Conservation (phyloP, 1,140 invertebrate genomes). For the Propsilocerus akamusi region DNA sequence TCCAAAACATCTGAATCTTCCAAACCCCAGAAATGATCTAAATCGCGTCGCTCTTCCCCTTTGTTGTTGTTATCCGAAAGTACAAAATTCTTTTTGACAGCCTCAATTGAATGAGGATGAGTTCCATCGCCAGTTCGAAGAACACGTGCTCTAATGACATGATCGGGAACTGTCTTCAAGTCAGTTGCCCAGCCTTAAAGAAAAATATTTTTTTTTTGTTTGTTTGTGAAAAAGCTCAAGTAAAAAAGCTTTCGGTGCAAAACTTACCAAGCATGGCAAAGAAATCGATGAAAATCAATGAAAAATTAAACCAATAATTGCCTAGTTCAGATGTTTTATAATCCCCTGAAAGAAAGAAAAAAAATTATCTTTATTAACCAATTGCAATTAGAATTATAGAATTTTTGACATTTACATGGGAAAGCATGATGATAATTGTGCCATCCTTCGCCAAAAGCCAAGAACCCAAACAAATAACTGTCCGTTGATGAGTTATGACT, state of each 20-base stretch:
- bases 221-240: too few species aligned
- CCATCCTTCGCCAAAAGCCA: slow-evolving; percentile 54
- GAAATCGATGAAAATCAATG: slow-evolving; percentile 65
- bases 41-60: slow-evolving; percentile 16
- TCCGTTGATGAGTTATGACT: slow-evolving; percentile 36
- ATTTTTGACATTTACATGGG: slow-evolving; percentile 51
- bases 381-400: slow-evolving; percentile 46
- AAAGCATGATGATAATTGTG: slow-evolving; percentile 46
- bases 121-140: slow-evolving; percentile 36
- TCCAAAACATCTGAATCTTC: slow-evolving; percentile 31
- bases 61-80: not conserved
- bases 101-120: slow-evolving; percentile 7
- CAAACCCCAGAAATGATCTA: slow-evolving; percentile 32
- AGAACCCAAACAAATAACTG: slow-evolving; percentile 33
- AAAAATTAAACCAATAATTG: slow-evolving; percentile 54
- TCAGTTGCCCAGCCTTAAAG: slow-evolving; percentile 35
- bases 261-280: slow-evolving; percentile 45
- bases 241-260: not conserved
- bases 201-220: slow-evolving; percentile 45
- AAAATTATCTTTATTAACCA: slow-evolving; percentile 66
- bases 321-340: slow-evolving; percentile 64
- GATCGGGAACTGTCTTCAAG: slow-evolving; percentile 37
- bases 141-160: slow-evolving; percentile 35
- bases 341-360: slow-evolving; percentile 55
- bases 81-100: slow-evolving; percentile 5